A percentile compares a stretch with the other conserved stretches of the same genome.
Evolutionary conservation across 2,888 invertebrate genomes (phyloP).

Genomic region (Microdon myrmicae): DNA sequence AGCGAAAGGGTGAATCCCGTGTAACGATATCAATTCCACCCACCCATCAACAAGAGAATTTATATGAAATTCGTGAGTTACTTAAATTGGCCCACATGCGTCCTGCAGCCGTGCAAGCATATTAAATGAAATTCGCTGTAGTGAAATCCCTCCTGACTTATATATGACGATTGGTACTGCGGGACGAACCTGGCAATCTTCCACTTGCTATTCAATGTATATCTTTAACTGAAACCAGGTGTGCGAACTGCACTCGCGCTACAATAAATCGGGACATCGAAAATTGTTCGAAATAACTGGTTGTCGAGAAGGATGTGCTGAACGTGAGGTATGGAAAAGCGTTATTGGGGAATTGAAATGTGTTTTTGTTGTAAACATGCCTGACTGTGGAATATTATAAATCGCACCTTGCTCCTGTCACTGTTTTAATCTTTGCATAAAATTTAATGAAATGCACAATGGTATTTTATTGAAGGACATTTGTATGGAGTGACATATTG

Average conservation of each 20-base stretch:
- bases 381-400: constrained; percentile 23
- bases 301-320: constrained; percentile 12
- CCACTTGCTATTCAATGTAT: not conserved
- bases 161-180: constrained; percentile 42
- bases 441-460: constrained; percentile 48
- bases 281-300: constrained; percentile 29
- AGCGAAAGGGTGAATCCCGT: constrained; percentile 13
- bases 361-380: constrained; percentile 43
- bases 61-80: constrained; percentile 50
- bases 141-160: constrained; percentile 42
- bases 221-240: constrained; percentile 25
- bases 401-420: constrained; percentile 42
- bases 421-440: constrained; percentile 43
- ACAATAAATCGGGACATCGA: constrained; percentile 46
- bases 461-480: constrained; percentile 12
- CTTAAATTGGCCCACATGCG: constrained; percentile 22
- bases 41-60: constrained; percentile 46
- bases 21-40: constrained; percentile 19
- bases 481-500: no score
- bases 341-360: constrained; percentile 20
- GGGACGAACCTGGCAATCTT: not conserved
- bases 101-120: constrained; percentile 10
- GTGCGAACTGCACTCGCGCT: constrained; percentile 36
- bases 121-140: constrained; percentile 43
- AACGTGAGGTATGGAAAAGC: not conserved